phyloP scores from a whole-genome alignment of 2,888 invertebrate species.

The Tiliacea citrago region DNA sequence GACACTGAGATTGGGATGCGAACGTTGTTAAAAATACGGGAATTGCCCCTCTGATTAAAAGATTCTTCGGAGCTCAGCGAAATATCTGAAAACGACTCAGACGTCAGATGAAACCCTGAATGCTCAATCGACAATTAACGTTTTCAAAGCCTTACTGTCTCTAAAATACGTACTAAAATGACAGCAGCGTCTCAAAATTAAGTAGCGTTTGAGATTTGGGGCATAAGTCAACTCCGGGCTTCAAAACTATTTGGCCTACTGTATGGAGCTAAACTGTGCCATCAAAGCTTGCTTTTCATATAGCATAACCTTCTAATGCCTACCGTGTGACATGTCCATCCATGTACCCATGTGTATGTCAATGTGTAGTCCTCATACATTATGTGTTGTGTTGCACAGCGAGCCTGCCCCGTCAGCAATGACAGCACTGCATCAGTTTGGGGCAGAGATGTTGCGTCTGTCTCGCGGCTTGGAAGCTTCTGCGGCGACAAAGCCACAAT shows the following conservation, averaged over 20 bases:
- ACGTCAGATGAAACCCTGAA: background rate
- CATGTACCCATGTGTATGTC: slow-evolving; percentile 70
- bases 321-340: slow-evolving; percentile 55
- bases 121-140: background rate
- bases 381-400: slow-evolving; percentile 89
- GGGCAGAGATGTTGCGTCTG: slow-evolving; percentile 96
- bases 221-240: background rate
- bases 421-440: slow-evolving; percentile 96
- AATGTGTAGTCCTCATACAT: slow-evolving; percentile 83
- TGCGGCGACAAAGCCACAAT: slow-evolving; percentile 86
- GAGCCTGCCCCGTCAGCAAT: slow-evolving; percentile 95
- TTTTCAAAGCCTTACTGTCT: background rate
- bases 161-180: background rate
- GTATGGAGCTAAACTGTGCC: slow-evolving; percentile 31
- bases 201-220: background rate
- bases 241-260: background rate
- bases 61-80: background rate
- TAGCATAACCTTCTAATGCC: slow-evolving; percentile 46
- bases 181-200: background rate
- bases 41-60: too few species aligned
- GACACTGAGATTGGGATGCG: too few species aligned
- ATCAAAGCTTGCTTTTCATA: slow-evolving; percentile 60
- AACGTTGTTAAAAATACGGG: too few species aligned
- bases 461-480: slow-evolving; percentile 95
- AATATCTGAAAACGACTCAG: background rate